Evolutionary conservation across 35 echinoderm and acorn worm genomes (phyloP).

Genomic region (Hemicentrotus pulcherrimus): DNA sequence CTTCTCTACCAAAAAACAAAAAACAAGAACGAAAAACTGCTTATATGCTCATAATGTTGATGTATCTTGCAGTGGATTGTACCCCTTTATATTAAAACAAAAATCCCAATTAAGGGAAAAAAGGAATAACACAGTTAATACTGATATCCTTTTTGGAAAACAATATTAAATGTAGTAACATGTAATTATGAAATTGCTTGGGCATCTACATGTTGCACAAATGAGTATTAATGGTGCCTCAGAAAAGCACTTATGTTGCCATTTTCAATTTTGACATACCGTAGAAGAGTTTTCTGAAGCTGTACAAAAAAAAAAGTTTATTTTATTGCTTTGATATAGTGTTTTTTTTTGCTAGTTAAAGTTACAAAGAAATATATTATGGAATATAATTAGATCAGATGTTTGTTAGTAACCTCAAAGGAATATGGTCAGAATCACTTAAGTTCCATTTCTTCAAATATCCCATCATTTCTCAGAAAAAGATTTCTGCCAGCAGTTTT

Average conservation of each 20-base stretch:
- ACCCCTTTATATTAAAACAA: not conserved
- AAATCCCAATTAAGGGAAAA: not conserved
- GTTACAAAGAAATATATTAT: not conserved
- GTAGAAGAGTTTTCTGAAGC: too few relatives aligned
- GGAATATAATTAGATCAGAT: not conserved
- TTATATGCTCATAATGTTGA: not conserved
- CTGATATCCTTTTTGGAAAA: not conserved
- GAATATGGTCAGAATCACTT: not conserved
- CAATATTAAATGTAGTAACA: too few relatives aligned
- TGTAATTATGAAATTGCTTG: too few relatives aligned
- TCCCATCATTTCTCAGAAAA: not conserved
- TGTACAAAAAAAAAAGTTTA: too few relatives aligned
- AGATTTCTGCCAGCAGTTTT: not conserved
- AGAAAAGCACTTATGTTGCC: not conserved
- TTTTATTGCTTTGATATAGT: not conserved
- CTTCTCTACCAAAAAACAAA: too few relatives aligned
- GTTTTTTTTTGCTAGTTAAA: not conserved
- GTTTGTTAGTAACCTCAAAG: not conserved
- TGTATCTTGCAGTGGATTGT: not conserved
- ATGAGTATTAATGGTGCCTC: not conserved
- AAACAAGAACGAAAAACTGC: not conserved
- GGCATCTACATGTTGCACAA: too few relatives aligned
- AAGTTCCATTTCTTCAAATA: not conserved
- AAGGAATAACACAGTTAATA: not conserved
- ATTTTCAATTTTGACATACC: not conserved